Base-by-base conservation (phyloP, 2,113 vertebrate genomes). In the Cololabis saira region DNA sequence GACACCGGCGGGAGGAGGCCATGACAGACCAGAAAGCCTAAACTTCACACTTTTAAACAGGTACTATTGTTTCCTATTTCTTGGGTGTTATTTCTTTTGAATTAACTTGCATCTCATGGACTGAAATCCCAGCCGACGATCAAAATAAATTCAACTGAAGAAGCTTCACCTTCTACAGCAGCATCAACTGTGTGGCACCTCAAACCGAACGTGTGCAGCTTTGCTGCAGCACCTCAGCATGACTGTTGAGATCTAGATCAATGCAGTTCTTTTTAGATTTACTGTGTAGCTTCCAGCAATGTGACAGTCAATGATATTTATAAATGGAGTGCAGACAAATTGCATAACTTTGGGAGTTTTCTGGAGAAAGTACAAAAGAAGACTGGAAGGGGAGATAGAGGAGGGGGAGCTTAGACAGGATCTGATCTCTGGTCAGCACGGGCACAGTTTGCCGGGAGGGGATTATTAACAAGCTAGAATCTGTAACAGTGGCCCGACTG, bases 241-340 rank as follows among this genome's bases (percentile, higher is more conserved):
- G 16, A 56, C 37, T 50, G n/a, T 14, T 44, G 12, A 76, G 58
- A 65, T 69, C 33, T 61, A 37, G 49, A 17, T 50, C 3, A 50
- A 17, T 7, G 33, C 67, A 33, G 10, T 66, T 70, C 24, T 61
- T 41, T 49, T 49, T 33, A 17, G 33, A 50, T 82, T 67, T 78
- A 61, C 76, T 52, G 53, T 54, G 22, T 56, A 37, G 84, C 80
- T 63, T 73, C 8, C 12, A 62, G 71, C 76, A 86, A 81, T 63
- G 79, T 78, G 74, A 83, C 60, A 52, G 72, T 64, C 65, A 84
- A 83, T 81, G 73, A 65, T 81, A 75, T 64, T 72, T 67, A 58
- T 72, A 78, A 73, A 78, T 43, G 19, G 21, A 42, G 21, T 61
- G 60, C 21, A 24, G 66, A 54, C 50, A 17, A 40, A 72, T 65